These are phyloP conservation scores for Siniperca knerii DNA, from an alignment of 2,113 vertebrate species.

Conservation along the genomic window DNA sequence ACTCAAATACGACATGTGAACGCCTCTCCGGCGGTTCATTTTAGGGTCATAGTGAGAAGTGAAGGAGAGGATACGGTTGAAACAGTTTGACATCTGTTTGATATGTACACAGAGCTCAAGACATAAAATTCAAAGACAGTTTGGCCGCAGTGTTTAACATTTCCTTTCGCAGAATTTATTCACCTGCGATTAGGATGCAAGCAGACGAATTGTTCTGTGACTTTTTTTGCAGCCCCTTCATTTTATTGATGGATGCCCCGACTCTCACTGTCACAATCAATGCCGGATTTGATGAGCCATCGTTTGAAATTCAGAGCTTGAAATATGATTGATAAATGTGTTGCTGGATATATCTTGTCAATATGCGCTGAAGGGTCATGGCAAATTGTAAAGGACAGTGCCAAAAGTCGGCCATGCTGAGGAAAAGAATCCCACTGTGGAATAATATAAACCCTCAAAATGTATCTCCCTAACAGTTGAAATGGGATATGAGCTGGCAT, in stretches of 20 bases:
- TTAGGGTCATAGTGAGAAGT: slow-evolving; percentile 39
- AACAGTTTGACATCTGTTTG: slow-evolving; percentile 44
- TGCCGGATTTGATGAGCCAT: slow-evolving; percentile 64
- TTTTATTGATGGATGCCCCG: slow-evolving; percentile 64
- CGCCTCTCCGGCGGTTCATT: slow-evolving; percentile 32
- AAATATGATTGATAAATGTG: slow-evolving; percentile 70
- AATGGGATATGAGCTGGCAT: slow-evolving; percentile 59
- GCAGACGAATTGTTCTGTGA: slow-evolving; percentile 35
- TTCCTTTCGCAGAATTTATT: slow-evolving; percentile 45
- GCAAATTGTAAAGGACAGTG: slow-evolving; percentile 31
- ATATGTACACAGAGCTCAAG: slow-evolving; percentile 27
- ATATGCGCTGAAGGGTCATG: slow-evolving; percentile 9
- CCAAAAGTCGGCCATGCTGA: slow-evolving; percentile 22
- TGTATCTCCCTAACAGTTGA: slow-evolving; percentile 41
- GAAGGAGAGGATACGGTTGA: slow-evolving; percentile 13
- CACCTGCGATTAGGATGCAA: slow-evolving; percentile 59
- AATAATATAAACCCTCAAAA: slow-evolving; percentile 57
- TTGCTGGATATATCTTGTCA: slow-evolving; percentile 33
- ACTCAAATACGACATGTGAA: slow-evolving; percentile 50
- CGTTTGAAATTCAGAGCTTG: slow-evolving; percentile 53
- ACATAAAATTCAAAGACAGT: slow-evolving; percentile 21
- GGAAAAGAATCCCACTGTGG: slow-evolving; percentile 27
- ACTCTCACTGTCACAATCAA: slow-evolving; percentile 60
- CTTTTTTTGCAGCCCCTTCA: slow-evolving; percentile 45
- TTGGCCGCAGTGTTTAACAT: neutral